phyloP scores from a whole-genome alignment of 2,888 invertebrate genomes.

The Adelphocoris suturalis region DNA sequence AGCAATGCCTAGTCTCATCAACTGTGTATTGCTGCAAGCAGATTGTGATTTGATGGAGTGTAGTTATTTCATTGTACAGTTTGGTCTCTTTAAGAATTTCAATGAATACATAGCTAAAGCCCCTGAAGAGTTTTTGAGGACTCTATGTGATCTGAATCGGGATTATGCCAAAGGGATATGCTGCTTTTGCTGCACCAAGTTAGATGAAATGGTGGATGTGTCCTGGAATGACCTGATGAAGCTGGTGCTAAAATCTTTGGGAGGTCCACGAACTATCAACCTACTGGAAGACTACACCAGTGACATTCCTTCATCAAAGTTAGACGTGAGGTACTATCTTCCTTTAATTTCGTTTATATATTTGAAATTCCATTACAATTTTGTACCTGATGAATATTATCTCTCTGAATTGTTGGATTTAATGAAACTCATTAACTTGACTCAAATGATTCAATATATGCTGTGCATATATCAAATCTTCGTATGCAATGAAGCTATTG shows the following conservation, averaged over 20 bases:
- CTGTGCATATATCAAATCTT: no score
- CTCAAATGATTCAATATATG: no score
- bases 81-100: slow-evolving; percentile 72
- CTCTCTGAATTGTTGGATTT: no score
- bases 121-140: slow-evolving; percentile 72
- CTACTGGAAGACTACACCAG: slow-evolving; percentile 82
- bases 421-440: no score
- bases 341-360: not conserved
- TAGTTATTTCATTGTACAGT: slow-evolving; percentile 73
- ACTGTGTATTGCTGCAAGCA: slow-evolving; percentile 59
- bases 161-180: slow-evolving; percentile 74
- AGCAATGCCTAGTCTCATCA: slow-evolving; percentile 72
- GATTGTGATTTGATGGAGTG: slow-evolving; percentile 70
- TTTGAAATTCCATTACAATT: not conserved
- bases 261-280: slow-evolving; percentile 81
- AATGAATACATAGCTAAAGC: slow-evolving; percentile 58
- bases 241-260: slow-evolving; percentile 83
- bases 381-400: no score
- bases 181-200: slow-evolving; percentile 72
- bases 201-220: slow-evolving; percentile 78
- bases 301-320: slow-evolving; percentile 81
- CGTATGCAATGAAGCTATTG: no score
- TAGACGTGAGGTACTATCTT: slow-evolving; percentile 81
- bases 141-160: slow-evolving; percentile 72
- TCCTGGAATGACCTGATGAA: slow-evolving; percentile 83